Percentiles rank a stretch among this genome's conserved stretches.
These are phyloP conservation scores for Ctenomys sociabilis DNA, from an alignment of 2,113 vertebrate genomes.

Conservation along the genomic window DNA sequence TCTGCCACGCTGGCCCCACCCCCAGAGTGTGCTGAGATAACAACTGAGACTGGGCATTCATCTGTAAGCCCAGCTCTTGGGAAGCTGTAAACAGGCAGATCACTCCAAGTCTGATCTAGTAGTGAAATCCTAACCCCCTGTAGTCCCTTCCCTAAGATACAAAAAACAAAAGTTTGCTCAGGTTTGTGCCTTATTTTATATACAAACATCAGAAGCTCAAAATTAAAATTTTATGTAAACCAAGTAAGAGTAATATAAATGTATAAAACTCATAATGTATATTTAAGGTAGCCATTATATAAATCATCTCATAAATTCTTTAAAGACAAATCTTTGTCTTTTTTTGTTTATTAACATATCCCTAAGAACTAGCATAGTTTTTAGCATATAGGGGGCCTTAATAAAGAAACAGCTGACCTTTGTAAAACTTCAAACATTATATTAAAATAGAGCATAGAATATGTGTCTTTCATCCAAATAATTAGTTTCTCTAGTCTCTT, in stretches of 20 bases:
- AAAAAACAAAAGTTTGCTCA: not conserved
- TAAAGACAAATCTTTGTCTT: not conserved
- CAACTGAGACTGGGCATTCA: no score
- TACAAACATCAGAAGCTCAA: not conserved
- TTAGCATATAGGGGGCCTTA: not conserved
- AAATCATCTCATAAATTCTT: not conserved
- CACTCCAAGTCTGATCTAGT: no score
- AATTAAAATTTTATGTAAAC: conserved; percentile 1
- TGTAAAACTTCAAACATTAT: conserved; percentile 11
- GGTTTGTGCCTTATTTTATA: not conserved
- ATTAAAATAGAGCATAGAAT: not conserved
- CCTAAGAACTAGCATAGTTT: not conserved
- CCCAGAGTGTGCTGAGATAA: no score
- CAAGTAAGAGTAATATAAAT: not conserved
- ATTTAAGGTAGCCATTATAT: not conserved
- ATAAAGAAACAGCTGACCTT: not conserved
- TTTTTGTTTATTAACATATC: not conserved
- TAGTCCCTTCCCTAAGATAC: no score
- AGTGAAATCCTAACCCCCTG: no score
- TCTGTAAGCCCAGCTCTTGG: no score
- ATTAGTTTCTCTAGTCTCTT: not conserved
- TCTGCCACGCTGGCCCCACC: no score
- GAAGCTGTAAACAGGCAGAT: no score
- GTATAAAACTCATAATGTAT: not conserved
- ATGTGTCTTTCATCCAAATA: not conserved